Conservation (phyloP, 2,888 invertebrate genomes). For the Tenthredo distinguenda region DNA sequence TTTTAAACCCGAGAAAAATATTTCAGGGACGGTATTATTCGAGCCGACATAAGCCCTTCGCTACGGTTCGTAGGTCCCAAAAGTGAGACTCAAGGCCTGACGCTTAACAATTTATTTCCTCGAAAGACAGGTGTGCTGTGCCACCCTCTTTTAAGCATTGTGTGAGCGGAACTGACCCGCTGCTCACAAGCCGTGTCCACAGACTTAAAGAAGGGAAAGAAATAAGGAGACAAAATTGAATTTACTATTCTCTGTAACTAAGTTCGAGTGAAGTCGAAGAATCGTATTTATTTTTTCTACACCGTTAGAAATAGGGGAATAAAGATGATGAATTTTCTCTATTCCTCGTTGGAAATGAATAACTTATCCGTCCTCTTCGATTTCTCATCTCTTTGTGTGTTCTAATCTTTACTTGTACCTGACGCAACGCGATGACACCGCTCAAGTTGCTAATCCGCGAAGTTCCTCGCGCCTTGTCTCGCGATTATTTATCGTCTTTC, state of each 20-base stretch:
- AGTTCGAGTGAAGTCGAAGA: background rate
- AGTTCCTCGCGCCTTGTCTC: background rate
- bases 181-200: slow-evolving; percentile 33
- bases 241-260: background rate
- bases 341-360: background rate
- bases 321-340: background rate
- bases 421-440: background rate
- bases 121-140: slow-evolving; percentile 35
- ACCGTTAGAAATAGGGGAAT: background rate
- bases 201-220: background rate
- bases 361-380: background rate
- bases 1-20: background rate
- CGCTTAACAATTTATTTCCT: slow-evolving; percentile 43
- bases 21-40: background rate
- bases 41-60: slow-evolving; percentile 3
- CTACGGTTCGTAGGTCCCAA: slow-evolving; percentile 44
- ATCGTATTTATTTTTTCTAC: background rate
- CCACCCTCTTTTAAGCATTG: slow-evolving; percentile 13
- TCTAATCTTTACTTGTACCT: background rate
- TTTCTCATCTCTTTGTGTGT: background rate
- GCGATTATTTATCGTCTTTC: background rate
- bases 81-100: slow-evolving; percentile 31
- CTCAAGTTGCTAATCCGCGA: background rate
- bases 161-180: slow-evolving; percentile 42
- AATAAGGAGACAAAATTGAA: slow-evolving; percentile 6